These are phyloP conservation scores for Anarrhichthys ocellatus DNA, from an alignment of 2,113 vertebrate species.

Conservation along the genomic window DNA sequence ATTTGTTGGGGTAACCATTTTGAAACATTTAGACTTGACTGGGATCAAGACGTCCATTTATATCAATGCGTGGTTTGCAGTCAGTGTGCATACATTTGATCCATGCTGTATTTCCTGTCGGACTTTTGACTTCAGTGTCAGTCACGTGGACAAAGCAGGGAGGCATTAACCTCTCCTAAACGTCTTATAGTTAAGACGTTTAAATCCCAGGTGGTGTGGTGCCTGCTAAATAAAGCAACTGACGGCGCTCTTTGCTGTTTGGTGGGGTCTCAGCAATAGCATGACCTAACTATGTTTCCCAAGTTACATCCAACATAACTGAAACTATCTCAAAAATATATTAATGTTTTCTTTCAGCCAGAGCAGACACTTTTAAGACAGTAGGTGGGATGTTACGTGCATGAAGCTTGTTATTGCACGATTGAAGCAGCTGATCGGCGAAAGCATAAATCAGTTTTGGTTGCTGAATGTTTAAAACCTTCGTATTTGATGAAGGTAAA, in stretches of 20 bases:
- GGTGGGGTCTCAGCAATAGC: constrained; percentile 11
- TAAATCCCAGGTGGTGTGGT: constrained; percentile 78
- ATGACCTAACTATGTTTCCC: constrained; percentile 25
- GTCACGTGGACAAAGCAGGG: constrained; percentile 70
- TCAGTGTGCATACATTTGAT: background rate
- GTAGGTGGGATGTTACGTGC: background rate
- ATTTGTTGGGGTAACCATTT: background rate
- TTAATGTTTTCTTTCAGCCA: background rate
- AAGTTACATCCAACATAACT: constrained; percentile 15
- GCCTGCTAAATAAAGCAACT: constrained; percentile 73
- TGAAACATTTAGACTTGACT: background rate
- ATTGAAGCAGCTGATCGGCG: constrained; percentile 14
- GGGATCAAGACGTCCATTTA: background rate
- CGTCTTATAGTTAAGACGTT: constrained; percentile 78
- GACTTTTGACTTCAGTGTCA: constrained; percentile 63
- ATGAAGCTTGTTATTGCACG: background rate
- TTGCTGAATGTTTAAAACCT: background rate
- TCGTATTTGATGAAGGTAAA: background rate
- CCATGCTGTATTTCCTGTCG: constrained; percentile 4
- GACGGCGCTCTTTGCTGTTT: constrained; percentile 44
- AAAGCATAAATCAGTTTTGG: background rate
- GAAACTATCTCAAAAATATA: background rate
- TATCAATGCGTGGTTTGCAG: constrained; percentile 7
- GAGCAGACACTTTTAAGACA: background rate
- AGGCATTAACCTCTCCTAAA: constrained; percentile 77